Evolutionary conservation across 2,113 vertebrate species (phyloP).

Genomic region (Pteropus alecto): DNA sequence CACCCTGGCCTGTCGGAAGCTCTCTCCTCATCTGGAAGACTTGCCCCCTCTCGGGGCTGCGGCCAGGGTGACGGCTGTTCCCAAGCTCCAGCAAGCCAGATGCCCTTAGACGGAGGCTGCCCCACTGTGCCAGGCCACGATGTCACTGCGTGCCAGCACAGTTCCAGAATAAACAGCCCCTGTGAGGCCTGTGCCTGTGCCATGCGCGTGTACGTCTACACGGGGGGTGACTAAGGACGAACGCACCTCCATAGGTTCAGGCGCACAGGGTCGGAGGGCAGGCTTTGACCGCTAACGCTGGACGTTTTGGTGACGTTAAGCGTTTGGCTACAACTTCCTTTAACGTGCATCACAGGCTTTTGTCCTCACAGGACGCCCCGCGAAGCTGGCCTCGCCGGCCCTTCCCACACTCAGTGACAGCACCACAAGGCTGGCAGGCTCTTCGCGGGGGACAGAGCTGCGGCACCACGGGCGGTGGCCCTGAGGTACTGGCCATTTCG

Average conservation of each 20-base stretch:
- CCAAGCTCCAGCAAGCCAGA: background rate
- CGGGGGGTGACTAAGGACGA: too few species aligned
- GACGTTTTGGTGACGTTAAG: background rate
- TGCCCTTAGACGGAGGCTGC: background rate
- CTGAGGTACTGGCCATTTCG: too few species aligned
- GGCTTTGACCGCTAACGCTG: too few species aligned
- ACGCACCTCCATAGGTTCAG: too few species aligned
- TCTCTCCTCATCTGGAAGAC: background rate
- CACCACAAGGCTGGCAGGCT: accelerated
- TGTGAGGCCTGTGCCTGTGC: background rate
- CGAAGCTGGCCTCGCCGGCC: too few species aligned
- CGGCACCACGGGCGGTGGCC: too few species aligned
- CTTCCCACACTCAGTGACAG: background rate
- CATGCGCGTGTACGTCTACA: too few species aligned
- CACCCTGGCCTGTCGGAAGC: accelerated
- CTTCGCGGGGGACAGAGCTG: background rate
- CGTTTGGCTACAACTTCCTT: background rate
- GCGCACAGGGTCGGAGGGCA: too few species aligned
- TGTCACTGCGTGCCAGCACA: accelerated
- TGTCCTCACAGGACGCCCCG: too few species aligned
- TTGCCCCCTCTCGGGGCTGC: accelerated
- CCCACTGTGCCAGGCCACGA: accelerated
- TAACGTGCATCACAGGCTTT: too few species aligned
- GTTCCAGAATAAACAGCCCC: background rate
- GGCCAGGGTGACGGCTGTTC: too few species aligned